Evolutionary conservation across 2,888 invertebrate species (phyloP).

Genomic region (Nebria salina): DNA sequence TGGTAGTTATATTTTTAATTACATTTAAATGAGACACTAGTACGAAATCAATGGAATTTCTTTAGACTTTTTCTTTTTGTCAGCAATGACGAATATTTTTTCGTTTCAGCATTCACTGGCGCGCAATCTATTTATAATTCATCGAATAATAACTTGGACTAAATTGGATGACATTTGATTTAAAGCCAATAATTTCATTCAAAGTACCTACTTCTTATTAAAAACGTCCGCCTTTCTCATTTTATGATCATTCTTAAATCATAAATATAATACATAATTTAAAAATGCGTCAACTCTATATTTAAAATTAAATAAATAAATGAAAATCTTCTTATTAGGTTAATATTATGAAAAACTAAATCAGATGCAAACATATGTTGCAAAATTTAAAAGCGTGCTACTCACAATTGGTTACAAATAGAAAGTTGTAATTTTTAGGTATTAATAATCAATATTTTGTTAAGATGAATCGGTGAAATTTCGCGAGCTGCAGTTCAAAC

Average conservation of each 20-base stretch:
- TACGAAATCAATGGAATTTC: too few species aligned
- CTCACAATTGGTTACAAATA: too few species aligned
- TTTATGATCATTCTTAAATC: background rate
- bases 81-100: slow-evolving; percentile 3
- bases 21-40: too few species aligned
- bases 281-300: background rate
- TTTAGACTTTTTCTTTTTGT: background rate
- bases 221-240: background rate
- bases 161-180: background rate
- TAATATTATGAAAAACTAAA: too few species aligned
- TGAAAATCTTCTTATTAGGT: too few species aligned
- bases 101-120: slow-evolving; percentile 15
- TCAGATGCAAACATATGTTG: too few species aligned
- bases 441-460: too few species aligned
- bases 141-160: slow-evolving; percentile 22
- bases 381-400: too few species aligned
- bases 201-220: background rate
- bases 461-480: too few species aligned
- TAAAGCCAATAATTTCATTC: background rate
- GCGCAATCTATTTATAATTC: slow-evolving; percentile 22
- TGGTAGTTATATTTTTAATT: too few species aligned
- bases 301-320: background rate
- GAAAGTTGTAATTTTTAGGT: too few species aligned
- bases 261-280: background rate
- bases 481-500: too few species aligned